Percentiles rank a stretch among this genome's conserved stretches.
phyloP scores from a whole-genome alignment of 2,113 vertebrate genomes.

The Anser cygnoides region DNA sequence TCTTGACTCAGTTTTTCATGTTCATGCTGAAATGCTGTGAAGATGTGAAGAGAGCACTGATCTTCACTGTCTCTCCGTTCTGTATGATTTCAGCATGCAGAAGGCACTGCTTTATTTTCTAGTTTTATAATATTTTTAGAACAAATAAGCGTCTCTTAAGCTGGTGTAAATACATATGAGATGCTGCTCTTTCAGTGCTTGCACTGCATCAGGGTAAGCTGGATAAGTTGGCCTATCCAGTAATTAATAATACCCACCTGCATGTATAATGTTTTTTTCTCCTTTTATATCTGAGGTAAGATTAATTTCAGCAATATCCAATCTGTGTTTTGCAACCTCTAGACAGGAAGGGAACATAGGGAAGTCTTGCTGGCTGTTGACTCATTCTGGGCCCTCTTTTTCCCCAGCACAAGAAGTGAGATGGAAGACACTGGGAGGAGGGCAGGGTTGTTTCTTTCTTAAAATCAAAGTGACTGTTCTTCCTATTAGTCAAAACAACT shows the following conservation, averaged over 20 bases:
- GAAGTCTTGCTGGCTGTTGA: neutral
- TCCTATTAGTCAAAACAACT: neutral
- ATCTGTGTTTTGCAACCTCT: neutral
- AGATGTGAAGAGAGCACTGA: neutral
- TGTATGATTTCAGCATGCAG: neutral
- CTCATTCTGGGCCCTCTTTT: neutral
- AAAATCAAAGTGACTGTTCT: neutral
- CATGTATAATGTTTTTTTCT: neutral
- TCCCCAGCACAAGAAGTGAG: neutral
- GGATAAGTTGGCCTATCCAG: neutral
- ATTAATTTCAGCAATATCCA: neutral
- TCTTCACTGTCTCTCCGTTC: neutral
- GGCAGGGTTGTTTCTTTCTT: neutral
- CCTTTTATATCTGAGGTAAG: neutral
- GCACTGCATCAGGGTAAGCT: neutral
- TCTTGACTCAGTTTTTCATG: neutral
- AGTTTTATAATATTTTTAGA: neutral
- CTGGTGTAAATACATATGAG: neutral
- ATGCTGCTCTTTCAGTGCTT: neutral
- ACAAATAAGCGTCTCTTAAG: neutral
- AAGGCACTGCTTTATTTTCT: neutral
- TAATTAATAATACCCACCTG: neutral
- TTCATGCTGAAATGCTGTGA: neutral
- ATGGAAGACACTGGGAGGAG: fast-evolving
- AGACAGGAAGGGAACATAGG: neutral